phyloP scores from a whole-genome alignment of 2,888 invertebrate species.

The Lochmaea crataegi region DNA sequence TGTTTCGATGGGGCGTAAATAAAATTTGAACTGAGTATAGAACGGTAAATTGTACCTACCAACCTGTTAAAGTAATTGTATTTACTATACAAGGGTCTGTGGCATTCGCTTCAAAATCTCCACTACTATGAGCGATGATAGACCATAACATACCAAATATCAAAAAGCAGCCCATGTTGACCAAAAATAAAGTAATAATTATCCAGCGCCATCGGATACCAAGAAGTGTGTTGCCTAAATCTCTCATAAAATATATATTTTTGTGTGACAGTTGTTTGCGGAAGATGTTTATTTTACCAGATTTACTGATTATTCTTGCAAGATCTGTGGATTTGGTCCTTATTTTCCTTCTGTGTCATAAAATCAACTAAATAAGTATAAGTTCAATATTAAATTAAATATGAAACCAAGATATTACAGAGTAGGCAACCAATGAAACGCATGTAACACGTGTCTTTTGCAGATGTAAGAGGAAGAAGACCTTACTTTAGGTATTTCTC shows the following conservation, averaged over 20 bases:
- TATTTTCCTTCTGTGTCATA: conserved; percentile 6
- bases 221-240: conserved; percentile 73
- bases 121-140: conserved; percentile 51
- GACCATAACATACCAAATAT: conserved; percentile 54
- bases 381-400: background rate
- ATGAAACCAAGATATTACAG: no score
- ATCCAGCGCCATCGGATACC: conserved; percentile 82
- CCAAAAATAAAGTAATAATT: conserved; percentile 63
- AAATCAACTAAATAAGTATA: background rate
- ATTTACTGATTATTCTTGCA: conserved; percentile 52
- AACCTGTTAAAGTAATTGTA: conserved; percentile 53
- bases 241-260: conserved; percentile 61
- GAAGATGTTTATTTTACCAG: conserved; percentile 53
- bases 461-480: background rate
- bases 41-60: background rate
- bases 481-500: no score
- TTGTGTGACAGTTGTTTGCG: conserved; percentile 53
- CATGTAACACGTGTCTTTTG: no score
- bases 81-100: conserved; percentile 54
- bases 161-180: conserved; percentile 54
- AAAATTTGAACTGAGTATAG: background rate
- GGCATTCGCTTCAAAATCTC: conserved; percentile 51
- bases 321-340: conserved; percentile 16
- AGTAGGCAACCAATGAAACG: background rate
- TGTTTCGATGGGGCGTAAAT: background rate